phyloP scores from a whole-genome alignment of 2,797 vertebrate genomes.

The Epinephelus malabaricus region DNA sequence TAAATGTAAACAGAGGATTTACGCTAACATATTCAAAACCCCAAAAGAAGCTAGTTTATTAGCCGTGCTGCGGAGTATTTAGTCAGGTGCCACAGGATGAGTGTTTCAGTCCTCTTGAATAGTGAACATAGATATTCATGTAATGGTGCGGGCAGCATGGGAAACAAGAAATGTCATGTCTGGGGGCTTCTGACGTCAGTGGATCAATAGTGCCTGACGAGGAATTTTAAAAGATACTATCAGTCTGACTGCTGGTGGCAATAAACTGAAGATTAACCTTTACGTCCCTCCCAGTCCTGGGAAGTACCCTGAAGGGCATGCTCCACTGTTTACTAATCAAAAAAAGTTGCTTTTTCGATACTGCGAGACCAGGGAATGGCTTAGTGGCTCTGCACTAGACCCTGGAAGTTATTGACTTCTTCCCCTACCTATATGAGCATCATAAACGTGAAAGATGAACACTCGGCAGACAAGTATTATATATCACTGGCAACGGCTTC shows the following conservation, averaged over 20 bases:
- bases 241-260: constrained; percentile 85
- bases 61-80: constrained; percentile 48
- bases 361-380: constrained; percentile 66
- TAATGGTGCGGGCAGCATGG: constrained; percentile 69
- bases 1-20: constrained; percentile 56
- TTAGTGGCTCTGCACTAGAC: constrained; percentile 72
- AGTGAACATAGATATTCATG: constrained; percentile 69
- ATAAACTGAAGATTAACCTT: constrained; percentile 89
- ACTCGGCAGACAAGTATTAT: constrained; percentile 69
- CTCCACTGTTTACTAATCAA: constrained; percentile 85
- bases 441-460: constrained; percentile 85
- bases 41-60: constrained; percentile 39
- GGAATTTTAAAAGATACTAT: constrained; percentile 87
- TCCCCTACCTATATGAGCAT: constrained; percentile 78
- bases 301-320: constrained; percentile 86
- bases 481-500: constrained; percentile 62
- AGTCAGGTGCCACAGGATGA: constrained; percentile 45
- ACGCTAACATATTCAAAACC: constrained; percentile 41
- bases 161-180: constrained; percentile 85
- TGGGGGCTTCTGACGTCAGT: constrained; percentile 77
- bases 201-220: constrained; percentile 83
- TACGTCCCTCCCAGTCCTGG: constrained; percentile 75
- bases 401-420: constrained; percentile 85
- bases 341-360: constrained; percentile 85
- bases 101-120: constrained; percentile 44